Percentiles rank a stretch among this genome's conserved stretches.
Conservation (phyloP, 2,888 invertebrate genomes). For the Drosophila pullipes region DNA sequence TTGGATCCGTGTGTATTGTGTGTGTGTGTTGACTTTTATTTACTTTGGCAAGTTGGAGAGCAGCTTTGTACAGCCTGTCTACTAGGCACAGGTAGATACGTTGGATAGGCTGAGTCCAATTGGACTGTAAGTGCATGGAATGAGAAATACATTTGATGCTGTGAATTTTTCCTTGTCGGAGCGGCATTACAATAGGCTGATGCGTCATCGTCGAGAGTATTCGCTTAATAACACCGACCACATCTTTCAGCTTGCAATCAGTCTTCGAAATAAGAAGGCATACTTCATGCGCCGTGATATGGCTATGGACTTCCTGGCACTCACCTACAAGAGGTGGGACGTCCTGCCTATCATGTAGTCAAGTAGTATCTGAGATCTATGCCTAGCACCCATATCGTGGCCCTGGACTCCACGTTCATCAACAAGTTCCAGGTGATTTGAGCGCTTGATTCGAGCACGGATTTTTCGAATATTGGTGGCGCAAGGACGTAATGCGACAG, state of each 20-base stretch:
- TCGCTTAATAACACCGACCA: slow-evolving; percentile 41
- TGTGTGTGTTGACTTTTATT: slow-evolving; percentile 74
- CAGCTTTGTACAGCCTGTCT: slow-evolving; percentile 78
- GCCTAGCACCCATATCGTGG: slow-evolving; percentile 72
- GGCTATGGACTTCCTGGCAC: slow-evolving; percentile 75
- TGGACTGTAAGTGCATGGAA: slow-evolving; percentile 61
- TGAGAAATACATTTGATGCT: slow-evolving; percentile 49
- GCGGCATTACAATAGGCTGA: slow-evolving; percentile 42
- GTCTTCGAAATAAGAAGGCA: slow-evolving; percentile 12
- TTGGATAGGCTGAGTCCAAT: slow-evolving; percentile 61
- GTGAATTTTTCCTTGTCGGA: slow-evolving; percentile 49
- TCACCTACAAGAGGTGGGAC: slow-evolving; percentile 69
- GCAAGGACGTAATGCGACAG: slow-evolving; percentile 42
- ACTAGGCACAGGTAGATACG: slow-evolving; percentile 72
- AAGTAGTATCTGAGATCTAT: slow-evolving; percentile 78
- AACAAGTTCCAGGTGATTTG: slow-evolving; percentile 72
- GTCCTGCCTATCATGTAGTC: slow-evolving; percentile 81
- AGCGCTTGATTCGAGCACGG: slow-evolving; percentile 77
- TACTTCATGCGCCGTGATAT: slow-evolving; percentile 71
- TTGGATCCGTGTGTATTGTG: slow-evolving; percentile 64
- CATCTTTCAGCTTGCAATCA: slow-evolving; percentile 36
- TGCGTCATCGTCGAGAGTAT: slow-evolving; percentile 30
- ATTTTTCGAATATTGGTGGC: slow-evolving; percentile 76
- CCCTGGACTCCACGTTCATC: slow-evolving; percentile 74
- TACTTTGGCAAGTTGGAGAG: slow-evolving; percentile 84